These are phyloP conservation scores for Alcis repandata DNA, from an alignment of 2,888 invertebrate genomes.

Conservation along the genomic window DNA sequence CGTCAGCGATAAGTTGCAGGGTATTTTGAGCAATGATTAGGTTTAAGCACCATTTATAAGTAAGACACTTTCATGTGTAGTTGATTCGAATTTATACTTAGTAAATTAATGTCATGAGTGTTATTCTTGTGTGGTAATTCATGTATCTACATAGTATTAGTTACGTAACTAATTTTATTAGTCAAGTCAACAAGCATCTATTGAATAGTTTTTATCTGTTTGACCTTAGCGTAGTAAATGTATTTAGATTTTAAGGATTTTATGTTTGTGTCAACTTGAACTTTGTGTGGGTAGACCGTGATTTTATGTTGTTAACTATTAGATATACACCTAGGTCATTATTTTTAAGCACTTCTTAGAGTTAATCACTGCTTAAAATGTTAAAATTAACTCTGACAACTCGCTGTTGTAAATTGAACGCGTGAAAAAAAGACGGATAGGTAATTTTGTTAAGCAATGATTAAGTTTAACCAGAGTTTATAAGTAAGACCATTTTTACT, in stretches of 20 bases:
- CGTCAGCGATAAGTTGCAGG: too few species aligned
- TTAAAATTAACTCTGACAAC: too few species aligned
- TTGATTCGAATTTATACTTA: constrained; percentile 4
- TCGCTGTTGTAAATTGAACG: too few species aligned
- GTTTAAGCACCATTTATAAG: too few species aligned
- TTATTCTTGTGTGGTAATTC: background rate
- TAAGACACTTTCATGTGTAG: too few species aligned
- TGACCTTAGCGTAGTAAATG: background rate
- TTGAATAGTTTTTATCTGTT: constrained; percentile 11
- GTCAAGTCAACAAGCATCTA: constrained; percentile 10
- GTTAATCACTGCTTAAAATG: too few species aligned
- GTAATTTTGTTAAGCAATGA: too few species aligned
- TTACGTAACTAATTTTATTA: background rate
- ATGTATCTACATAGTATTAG: background rate
- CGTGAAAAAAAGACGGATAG: too few species aligned
- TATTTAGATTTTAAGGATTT: background rate
- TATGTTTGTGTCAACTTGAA: constrained; percentile 8
- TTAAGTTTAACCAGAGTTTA: too few species aligned
- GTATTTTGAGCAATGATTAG: too few species aligned
- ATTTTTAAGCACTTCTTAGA: background rate
- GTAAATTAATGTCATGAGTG: background rate
- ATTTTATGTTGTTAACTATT: constrained; percentile 20
- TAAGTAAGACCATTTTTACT: too few species aligned
- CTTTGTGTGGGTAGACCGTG: constrained; percentile 9
- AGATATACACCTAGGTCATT: background rate